Evolutionary conservation across 2,113 vertebrate genomes (phyloP).

Genomic region (Laticauda colubrina): DNA sequence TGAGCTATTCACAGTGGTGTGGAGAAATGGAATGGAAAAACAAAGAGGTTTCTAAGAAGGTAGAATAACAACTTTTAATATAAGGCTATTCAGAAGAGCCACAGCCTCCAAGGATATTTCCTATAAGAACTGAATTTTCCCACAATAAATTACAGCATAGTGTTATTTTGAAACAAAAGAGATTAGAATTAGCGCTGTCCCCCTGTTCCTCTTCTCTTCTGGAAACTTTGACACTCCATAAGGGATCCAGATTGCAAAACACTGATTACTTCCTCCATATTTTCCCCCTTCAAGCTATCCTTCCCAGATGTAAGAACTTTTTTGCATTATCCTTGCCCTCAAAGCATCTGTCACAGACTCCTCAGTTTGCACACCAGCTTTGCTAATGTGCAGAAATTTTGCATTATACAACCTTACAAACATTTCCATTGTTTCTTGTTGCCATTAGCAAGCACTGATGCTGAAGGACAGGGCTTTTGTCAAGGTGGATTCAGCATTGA

Average conservation of each 20-base stretch:
- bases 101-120: neutral
- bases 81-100: neutral
- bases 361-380: neutral
- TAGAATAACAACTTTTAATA: neutral
- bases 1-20: too few relatives aligned
- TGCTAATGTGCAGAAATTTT: neutral
- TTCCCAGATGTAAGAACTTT: neutral
- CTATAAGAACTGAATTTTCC: neutral
- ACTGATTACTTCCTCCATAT: neutral
- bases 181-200: neutral
- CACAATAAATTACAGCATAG: neutral
- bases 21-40: neutral
- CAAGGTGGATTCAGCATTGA: constrained; percentile 97
- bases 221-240: neutral
- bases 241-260: neutral
- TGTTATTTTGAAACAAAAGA: neutral
- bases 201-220: neutral
- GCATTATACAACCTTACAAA: neutral
- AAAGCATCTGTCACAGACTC: neutral
- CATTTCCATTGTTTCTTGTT: constrained; percentile 24
- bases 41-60: neutral
- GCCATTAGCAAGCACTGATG: constrained; percentile 79
- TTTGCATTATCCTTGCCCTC: neutral
- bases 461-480: constrained; percentile 96
- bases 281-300: neutral